Evolutionary conservation across 2,888 invertebrate species (phyloP).

Genomic region (Linyphia triangularis): DNA sequence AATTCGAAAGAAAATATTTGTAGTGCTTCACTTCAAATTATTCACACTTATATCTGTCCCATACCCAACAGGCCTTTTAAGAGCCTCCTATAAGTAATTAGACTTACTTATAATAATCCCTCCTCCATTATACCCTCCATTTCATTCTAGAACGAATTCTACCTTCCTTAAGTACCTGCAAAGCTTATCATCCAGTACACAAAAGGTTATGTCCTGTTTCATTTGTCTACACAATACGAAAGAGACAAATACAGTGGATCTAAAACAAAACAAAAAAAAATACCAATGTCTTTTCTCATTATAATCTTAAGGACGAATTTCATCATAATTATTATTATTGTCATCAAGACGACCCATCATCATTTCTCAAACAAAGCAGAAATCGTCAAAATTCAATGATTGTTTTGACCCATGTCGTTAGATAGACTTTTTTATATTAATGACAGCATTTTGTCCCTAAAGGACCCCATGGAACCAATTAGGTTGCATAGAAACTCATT

Average conservation of each 20-base stretch:
- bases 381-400: conserved; percentile 72
- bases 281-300: conserved; percentile 54
- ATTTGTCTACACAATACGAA: conserved; percentile 16
- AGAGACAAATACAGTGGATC: neutral
- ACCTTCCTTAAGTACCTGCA: neutral
- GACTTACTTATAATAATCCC: conserved; percentile 3
- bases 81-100: too few species aligned
- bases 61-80: too few species aligned
- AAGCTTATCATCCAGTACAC: neutral
- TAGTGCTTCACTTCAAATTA: too few species aligned
- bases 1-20: too few species aligned
- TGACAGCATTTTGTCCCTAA: conserved; percentile 42
- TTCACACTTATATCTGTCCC: too few species aligned
- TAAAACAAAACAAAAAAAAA: neutral
- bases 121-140: neutral
- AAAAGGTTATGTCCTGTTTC: conserved; percentile 48
- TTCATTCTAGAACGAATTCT: conserved; percentile 2
- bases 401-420: conserved; percentile 69
- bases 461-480: conserved; percentile 57
- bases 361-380: conserved; percentile 51
- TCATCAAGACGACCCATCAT: conserved; percentile 27
- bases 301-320: conserved; percentile 45
- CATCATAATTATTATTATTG: conserved; percentile 46
- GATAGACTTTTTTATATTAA: conserved; percentile 58
- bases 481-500: conserved; percentile 63